A percentile compares a stretch with the other conserved stretches of the same genome.
Conservation (phyloP, 2,113 vertebrate species). For the Pycnonotus jocosus region DNA sequence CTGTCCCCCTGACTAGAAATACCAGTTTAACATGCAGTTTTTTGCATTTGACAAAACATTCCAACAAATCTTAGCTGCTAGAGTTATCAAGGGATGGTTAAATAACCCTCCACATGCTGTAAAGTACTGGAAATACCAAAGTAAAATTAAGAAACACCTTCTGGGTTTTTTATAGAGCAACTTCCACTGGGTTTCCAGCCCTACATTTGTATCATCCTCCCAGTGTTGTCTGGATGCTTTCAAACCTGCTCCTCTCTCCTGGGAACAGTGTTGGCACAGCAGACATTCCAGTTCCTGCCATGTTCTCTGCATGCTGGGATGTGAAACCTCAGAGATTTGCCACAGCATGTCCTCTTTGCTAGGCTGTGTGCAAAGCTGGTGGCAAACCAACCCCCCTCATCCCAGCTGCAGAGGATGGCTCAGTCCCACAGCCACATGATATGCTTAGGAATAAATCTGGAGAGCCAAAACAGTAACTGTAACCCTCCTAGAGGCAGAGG, state of each 20-base stretch:
- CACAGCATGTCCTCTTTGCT: not conserved
- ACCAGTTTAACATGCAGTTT: not conserved
- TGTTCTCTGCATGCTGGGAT: not conserved
- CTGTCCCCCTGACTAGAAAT: not conserved
- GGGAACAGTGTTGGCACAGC: not conserved
- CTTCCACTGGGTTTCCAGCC: not conserved
- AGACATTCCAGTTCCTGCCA: not conserved
- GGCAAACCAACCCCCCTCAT: not conserved
- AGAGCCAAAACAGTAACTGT: not conserved
- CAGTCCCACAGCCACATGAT: not conserved
- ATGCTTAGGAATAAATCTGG: not conserved
- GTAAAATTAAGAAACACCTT: not conserved
- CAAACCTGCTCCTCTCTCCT: not conserved
- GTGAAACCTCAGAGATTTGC: not conserved
- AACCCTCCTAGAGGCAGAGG: not conserved
- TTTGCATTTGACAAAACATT: not conserved
- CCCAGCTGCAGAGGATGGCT: not conserved
- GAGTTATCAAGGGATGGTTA: not conserved
- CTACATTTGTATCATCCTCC: not conserved
- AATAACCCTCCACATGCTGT: not conserved
- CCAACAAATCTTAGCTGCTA: not conserved
- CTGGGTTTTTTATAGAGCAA: not conserved
- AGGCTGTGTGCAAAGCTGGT: not conserved
- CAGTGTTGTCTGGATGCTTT: not conserved
- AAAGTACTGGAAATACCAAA: not conserved